These are phyloP conservation scores for Petrophora chlorosata DNA, from an alignment of 2,888 invertebrate genomes.

Conservation along the genomic window DNA sequence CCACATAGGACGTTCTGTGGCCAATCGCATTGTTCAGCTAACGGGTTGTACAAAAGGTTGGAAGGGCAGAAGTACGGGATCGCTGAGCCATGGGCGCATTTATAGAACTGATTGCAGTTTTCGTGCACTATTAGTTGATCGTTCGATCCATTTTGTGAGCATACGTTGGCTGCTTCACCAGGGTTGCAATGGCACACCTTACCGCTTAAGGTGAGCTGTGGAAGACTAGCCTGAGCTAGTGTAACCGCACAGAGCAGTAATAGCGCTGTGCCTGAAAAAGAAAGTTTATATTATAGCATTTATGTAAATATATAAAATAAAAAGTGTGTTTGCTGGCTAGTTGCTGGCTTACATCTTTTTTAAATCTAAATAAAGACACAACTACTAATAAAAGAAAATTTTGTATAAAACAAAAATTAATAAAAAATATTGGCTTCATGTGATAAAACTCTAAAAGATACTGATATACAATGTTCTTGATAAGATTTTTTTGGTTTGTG, in stretches of 20 bases:
- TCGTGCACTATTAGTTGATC: constrained; percentile 46
- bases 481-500: too few relatives aligned
- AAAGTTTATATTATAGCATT: neutral
- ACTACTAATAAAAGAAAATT: too few relatives aligned
- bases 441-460: too few relatives aligned
- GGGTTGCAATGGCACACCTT: constrained; percentile 45
- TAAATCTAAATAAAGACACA: too few relatives aligned
- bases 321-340: too few relatives aligned
- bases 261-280: constrained; percentile 53
- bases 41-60: constrained; percentile 40
- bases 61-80: constrained; percentile 34
- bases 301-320: too few relatives aligned
- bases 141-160: constrained; percentile 41
- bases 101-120: constrained; percentile 52
- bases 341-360: too few relatives aligned
- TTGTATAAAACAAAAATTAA: too few relatives aligned
- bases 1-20: constrained; percentile 43
- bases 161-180: constrained; percentile 42
- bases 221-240: constrained; percentile 44
- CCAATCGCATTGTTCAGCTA: constrained; percentile 45
- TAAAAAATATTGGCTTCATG: too few relatives aligned
- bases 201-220: constrained; percentile 39
- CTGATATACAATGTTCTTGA: too few relatives aligned
- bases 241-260: constrained; percentile 57
- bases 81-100: constrained; percentile 42